Evolutionary conservation across 1,140 invertebrate species (phyloP).

Genomic region (Macrotrachela quadricornifera): DNA sequence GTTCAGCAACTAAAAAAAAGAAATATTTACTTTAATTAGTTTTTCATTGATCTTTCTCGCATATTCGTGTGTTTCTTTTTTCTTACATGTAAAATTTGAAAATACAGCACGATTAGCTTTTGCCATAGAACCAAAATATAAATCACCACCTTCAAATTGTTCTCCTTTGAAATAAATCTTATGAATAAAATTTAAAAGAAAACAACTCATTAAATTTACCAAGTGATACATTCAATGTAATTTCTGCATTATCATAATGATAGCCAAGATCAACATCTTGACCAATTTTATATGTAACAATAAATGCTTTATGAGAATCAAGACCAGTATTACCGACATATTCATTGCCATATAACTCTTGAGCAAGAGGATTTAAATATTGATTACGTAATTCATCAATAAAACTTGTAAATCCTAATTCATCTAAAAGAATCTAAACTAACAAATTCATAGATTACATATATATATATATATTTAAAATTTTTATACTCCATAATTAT

Average conservation of each 20-base stretch:
- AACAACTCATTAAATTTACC: slow-evolving; percentile 5
- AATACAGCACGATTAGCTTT: slow-evolving; percentile 1
- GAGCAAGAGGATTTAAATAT: not conserved
- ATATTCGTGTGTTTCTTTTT: too few species aligned
- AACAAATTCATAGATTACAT: not conserved
- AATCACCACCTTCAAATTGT: slow-evolving; percentile 21
- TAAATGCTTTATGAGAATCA: slow-evolving; percentile 33
- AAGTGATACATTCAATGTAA: slow-evolving; percentile 31
- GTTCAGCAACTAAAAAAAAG: slow-evolving; percentile 10
- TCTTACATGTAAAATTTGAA: not conserved
- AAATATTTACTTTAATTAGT: too few species aligned
- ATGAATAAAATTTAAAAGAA: too few species aligned
- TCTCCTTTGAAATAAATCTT: not conserved
- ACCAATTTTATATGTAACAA: slow-evolving; percentile 25
- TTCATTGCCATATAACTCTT: not conserved
- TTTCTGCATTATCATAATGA: slow-evolving; percentile 34
- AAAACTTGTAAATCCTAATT: not conserved
- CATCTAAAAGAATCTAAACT: not conserved
- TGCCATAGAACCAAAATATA: slow-evolving; percentile 28
- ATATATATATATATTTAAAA: not conserved
- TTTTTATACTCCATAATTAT: slow-evolving; percentile 28
- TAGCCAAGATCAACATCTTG: slow-evolving; percentile 26
- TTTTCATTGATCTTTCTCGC: too few species aligned
- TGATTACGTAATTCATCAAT: not conserved
- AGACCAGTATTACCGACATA: slow-evolving; percentile 14